A percentile compares a stretch with the other conserved stretches of the same genome.
These are phyloP conservation scores for Steinernema khuongi DNA, from an alignment of 1,140 invertebrate genomes.

Conservation along the genomic window DNA sequence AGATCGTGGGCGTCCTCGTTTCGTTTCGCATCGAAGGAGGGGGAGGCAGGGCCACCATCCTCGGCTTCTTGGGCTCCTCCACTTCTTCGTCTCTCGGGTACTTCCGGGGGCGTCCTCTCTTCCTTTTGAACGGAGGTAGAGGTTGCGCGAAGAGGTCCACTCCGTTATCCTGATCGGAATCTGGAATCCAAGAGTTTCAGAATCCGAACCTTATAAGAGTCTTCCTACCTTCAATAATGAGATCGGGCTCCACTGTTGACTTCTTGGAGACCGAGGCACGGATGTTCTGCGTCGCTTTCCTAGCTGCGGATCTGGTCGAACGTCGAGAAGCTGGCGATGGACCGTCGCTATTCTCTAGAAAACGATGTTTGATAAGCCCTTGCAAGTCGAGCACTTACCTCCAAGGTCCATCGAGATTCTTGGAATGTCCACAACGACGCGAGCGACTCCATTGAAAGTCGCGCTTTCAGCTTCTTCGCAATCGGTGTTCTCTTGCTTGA, in stretches of 20 bases:
- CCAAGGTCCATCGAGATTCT: not conserved
- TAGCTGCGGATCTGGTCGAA: not conserved
- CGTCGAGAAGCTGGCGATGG: not conserved
- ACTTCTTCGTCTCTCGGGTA: not conserved
- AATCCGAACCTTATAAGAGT: not conserved
- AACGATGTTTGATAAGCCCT: not conserved
- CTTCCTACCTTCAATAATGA: not conserved
- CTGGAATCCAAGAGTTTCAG: not conserved
- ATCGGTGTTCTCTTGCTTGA: too few species aligned
- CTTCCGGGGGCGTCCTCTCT: not conserved
- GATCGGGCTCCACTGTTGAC: too few species aligned
- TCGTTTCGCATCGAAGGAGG: not conserved
- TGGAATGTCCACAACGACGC: not conserved
- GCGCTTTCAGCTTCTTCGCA: not conserved
- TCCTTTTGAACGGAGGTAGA: not conserved
- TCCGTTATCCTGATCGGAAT: not conserved
- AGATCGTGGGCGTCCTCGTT: not conserved
- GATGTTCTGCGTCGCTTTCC: not conserved
- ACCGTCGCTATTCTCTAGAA: not conserved
- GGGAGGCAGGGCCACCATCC: too few species aligned
- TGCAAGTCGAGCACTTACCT: not conserved
- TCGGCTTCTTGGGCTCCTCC: too few species aligned
- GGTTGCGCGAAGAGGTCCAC: not conserved
- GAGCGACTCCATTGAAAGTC: not conserved
- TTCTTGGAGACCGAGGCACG: not conserved